Evolutionary conservation across 1,140 invertebrate species (phyloP), one percentile per base, ranked within the genome.

Genomic region (Parapsyche elsis): DNA sequence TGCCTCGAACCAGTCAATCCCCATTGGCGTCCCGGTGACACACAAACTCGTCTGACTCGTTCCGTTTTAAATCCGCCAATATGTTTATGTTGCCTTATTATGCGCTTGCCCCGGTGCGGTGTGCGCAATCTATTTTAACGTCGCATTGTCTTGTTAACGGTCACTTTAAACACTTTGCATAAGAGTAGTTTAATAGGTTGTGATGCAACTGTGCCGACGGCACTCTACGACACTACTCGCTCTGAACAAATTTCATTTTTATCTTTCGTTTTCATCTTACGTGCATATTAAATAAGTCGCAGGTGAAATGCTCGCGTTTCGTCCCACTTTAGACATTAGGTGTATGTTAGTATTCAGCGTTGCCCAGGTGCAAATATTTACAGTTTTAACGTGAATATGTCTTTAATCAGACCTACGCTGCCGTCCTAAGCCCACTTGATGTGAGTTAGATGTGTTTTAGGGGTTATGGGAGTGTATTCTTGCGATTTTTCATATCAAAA

Each of bases 81-180:
- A 59, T 30, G 64, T 61, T n/a, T 78, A 57, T 78, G 12, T 23
- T 64, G n/a, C 57, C 38, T 78, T 30, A 78, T 64, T 38, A 23
- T 75, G 21, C 30, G 30, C 21, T 73, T 21, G 0, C 12, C 16
- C 49, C 49, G 16, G 10, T 53, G 49, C 49, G 16, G 10, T 53
- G 49, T 53, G 49, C 49, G 12, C 19, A 53, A 14, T 26, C 14
- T 53, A 30, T 53, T 75, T 75, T 19, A 23, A 53, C 12, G 16
- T 5, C 16, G 12, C 49, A 53, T 53, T 53, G 49, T 53, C 49
- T 53, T 14, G 49, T 53, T 53, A 53, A 53, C 49, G 49, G 49
- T 53, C 49, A 16, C 2, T 53, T 53, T 53, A 53, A 12, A 53
- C 49, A 16, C 49, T 53, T 16, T 53, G 2, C 49, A 53, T 53